Percentiles rank a stretch among this genome's conserved stretches.
phyloP scores from a whole-genome alignment of 2,888 invertebrate genomes.

The Ecdyonurus torrentis region DNA sequence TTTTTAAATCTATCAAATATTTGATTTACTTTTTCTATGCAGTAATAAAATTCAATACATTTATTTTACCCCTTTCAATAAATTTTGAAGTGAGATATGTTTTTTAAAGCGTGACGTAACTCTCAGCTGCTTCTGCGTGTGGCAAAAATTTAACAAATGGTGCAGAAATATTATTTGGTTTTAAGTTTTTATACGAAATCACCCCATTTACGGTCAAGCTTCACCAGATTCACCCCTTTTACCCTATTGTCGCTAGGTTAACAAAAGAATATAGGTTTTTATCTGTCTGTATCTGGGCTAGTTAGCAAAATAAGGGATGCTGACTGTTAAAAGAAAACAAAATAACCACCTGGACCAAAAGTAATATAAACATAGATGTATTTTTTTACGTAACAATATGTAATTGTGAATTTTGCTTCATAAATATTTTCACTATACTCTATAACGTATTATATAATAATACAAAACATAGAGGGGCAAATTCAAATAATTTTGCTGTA shows the following conservation, averaged over 20 bases:
- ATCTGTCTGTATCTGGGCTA: too few species aligned
- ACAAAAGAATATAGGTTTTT: not conserved
- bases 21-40: not conserved
- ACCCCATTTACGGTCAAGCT: not conserved
- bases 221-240: not conserved
- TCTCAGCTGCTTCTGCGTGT: not conserved
- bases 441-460: too few species aligned
- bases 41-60: not conserved
- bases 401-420: too few species aligned
- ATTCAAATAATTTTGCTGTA: too few species aligned
- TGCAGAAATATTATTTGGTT: not conserved
- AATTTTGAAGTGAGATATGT: not conserved
- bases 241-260: not conserved
- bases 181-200: not conserved
- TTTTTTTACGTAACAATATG: too few species aligned
- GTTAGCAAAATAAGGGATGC: too few species aligned
- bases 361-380: too few species aligned
- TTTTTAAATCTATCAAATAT: not conserved
- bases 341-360: not conserved
- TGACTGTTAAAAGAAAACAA: not conserved
- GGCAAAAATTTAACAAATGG: not conserved
- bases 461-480: too few species aligned
- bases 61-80: not conserved
- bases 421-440: too few species aligned
- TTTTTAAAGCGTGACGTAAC: not conserved